Conservation (phyloP, 2,888 invertebrate genomes). For the Sphinx pinastri region DNA sequence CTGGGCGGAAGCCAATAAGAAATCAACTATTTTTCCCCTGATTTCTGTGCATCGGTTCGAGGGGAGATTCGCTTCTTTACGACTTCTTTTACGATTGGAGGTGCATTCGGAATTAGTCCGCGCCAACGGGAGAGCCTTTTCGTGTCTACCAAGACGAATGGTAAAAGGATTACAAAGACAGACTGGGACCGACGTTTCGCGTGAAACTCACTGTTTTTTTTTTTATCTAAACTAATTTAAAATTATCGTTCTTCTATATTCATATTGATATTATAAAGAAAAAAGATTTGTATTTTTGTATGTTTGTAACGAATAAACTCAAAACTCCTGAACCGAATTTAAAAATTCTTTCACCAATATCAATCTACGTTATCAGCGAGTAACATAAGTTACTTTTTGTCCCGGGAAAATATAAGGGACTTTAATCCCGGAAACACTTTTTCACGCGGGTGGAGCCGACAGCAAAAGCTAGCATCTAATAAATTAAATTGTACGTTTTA, state of each 20-base stretch:
- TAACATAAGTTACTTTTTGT: too few relatives aligned
- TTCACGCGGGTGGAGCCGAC: too few relatives aligned
- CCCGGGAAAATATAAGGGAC: too few relatives aligned
- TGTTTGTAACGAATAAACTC: too few relatives aligned
- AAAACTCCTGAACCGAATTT: too few relatives aligned
- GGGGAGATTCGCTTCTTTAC: slow-evolving; percentile 80
- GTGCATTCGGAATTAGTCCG: slow-evolving; percentile 82
- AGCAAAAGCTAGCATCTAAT: background rate
- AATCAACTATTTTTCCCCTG: slow-evolving; percentile 83
- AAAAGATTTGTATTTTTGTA: too few relatives aligned
- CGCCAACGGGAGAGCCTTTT: slow-evolving; percentile 77
- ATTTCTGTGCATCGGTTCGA: slow-evolving; percentile 78
- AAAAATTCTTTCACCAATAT: too few relatives aligned
- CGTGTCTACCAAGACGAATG: slow-evolving; percentile 78
- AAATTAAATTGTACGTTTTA: background rate
- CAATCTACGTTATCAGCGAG: too few relatives aligned
- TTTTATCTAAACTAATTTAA: background rate
- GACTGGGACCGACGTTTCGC: slow-evolving; percentile 46
- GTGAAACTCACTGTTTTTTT: slow-evolving; percentile 5
- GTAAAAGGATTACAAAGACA: slow-evolving; percentile 80
- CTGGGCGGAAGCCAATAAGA: slow-evolving; percentile 82
- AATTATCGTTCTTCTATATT: background rate
- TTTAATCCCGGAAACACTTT: too few relatives aligned
- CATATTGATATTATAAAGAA: too few relatives aligned
- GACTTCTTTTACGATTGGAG: slow-evolving; percentile 84